These are phyloP conservation scores for Stomatorhinus ivindoensis DNA, from an alignment of 2,113 vertebrate genomes.

Conservation along the genomic window DNA sequence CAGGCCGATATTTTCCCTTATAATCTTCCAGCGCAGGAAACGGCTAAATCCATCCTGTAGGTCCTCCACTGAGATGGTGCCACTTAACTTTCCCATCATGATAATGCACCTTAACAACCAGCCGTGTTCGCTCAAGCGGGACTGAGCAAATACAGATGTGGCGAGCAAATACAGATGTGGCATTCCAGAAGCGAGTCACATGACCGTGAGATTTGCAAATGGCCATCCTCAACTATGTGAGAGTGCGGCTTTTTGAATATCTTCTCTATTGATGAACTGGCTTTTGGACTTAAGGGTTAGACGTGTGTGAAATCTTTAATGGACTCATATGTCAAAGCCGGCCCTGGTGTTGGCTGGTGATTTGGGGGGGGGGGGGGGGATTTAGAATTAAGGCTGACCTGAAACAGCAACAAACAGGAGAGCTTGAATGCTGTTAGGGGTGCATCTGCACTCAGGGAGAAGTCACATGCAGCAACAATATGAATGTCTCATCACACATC, in stretches of 20 bases:
- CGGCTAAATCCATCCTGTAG: background rate
- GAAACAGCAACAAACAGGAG: background rate
- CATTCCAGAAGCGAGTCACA: background rate
- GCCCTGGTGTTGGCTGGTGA: background rate
- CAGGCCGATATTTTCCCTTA: background rate
- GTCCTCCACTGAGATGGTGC: background rate
- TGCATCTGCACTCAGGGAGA: background rate
- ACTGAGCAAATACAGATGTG: background rate
- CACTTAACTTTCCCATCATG: background rate
- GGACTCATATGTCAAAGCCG: background rate
- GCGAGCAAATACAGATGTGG: background rate
- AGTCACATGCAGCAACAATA: background rate
- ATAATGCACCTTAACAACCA: background rate
- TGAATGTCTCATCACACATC: background rate
- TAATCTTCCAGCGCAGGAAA: background rate
- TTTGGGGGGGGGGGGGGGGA: background rate
- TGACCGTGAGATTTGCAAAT: background rate
- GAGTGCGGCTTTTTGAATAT: background rate
- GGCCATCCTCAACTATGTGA: background rate
- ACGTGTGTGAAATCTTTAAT: background rate
- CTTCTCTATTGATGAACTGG: background rate
- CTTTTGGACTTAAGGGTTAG: background rate
- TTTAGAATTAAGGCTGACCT: background rate
- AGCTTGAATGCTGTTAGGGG: background rate
- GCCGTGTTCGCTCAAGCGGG: background rate